phyloP scores from a whole-genome alignment of 1,140 invertebrate genomes.

The Drosophila repleta region DNA sequence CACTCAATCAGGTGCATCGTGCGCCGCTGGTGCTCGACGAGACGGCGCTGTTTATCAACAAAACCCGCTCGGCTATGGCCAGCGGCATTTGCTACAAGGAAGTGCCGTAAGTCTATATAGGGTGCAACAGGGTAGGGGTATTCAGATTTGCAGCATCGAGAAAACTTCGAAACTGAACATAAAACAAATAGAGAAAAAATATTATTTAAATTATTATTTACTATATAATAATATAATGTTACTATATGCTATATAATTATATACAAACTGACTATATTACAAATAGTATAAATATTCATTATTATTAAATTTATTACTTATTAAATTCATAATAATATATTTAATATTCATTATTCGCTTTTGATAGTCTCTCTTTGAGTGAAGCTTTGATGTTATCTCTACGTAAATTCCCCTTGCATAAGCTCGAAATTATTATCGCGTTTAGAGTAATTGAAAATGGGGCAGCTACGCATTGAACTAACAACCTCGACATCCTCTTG shows the following conservation, averaged over 20 bases:
- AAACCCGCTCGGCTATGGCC: conserved; percentile 74
- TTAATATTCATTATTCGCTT: too few species aligned
- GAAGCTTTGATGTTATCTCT: background rate
- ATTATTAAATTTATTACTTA: too few species aligned
- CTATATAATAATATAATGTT: too few species aligned
- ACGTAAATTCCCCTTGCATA: conserved; percentile 10
- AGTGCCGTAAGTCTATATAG: conserved; percentile 85
- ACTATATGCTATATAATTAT: too few species aligned
- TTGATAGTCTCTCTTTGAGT: too few species aligned
- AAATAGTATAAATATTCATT: too few species aligned
- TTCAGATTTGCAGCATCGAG: too few species aligned
- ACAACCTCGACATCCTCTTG: conserved; percentile 69
- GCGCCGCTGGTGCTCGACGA: conserved; percentile 58
- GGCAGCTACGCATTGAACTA: conserved; percentile 59
- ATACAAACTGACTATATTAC: too few species aligned
- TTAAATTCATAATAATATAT: too few species aligned
- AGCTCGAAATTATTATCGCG: conserved; percentile 32
- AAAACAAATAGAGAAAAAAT: too few species aligned
- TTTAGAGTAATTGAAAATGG: conserved; percentile 52
- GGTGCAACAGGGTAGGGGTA: background rate
- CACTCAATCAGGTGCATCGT: conserved; percentile 28
- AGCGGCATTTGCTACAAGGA: conserved; percentile 85
- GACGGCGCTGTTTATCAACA: conserved; percentile 76
- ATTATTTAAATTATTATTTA: too few species aligned
- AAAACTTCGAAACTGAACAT: too few species aligned